phyloP scores from a whole-genome alignment of 2,797 vertebrate species.

The Brachyalestes nurse region DNA sequence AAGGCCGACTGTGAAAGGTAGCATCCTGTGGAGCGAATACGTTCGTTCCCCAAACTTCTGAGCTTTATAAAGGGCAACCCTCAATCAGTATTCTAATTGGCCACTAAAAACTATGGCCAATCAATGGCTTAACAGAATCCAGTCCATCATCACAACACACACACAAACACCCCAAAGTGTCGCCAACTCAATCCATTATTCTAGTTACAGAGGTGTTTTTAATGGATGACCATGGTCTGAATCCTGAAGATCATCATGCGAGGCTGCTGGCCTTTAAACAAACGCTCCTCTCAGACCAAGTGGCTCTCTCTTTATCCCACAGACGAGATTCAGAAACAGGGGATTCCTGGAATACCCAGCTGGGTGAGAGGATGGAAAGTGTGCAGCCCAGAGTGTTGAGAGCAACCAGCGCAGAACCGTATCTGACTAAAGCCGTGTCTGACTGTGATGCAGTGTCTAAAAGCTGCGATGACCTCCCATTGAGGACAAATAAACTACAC shows the following conservation, averaged over 20 bases:
- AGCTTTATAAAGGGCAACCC: not conserved
- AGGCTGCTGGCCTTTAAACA: conserved; percentile 39
- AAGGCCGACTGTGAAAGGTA: no score
- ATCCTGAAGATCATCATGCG: conserved; percentile 7
- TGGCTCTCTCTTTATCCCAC: conserved; percentile 54
- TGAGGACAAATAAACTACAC: conserved; percentile 20
- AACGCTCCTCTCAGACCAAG: conserved; percentile 20
- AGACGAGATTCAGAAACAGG: conserved; percentile 48
- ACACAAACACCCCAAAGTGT: not conserved
- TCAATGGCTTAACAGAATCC: no score
- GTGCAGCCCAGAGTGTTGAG: conserved; percentile 20
- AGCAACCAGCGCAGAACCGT: conserved; percentile 19
- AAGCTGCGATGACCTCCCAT: conserved; percentile 36
- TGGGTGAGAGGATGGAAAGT: conserved; percentile 46
- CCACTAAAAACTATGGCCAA: not conserved
- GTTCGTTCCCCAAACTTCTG: no score
- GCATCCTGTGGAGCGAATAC: no score
- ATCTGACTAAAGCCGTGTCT: no score
- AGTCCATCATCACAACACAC: not conserved
- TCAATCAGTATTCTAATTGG: conserved; percentile 46
- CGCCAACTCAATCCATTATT: not conserved
- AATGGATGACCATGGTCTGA: conserved; percentile 16
- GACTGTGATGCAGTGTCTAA: no score
- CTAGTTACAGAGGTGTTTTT: conserved; percentile 24
- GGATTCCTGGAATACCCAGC: conserved; percentile 45